These are phyloP conservation scores for Phenacoccus solenopsis DNA, from an alignment of 1,140 invertebrate genomes.

Conservation along the genomic window DNA sequence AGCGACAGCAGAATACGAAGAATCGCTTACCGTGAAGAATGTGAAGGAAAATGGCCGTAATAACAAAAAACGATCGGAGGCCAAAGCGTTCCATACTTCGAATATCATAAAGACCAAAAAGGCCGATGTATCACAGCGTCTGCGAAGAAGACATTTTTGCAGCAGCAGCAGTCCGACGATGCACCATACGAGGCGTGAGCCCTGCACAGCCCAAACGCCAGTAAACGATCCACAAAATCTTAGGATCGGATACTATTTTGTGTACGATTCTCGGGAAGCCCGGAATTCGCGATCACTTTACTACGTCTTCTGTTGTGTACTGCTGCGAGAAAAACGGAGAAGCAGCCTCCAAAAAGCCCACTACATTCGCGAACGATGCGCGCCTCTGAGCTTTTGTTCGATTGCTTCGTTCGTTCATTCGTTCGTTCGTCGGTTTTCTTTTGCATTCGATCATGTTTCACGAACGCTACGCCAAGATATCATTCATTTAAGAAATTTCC, in stretches of 20 bases:
- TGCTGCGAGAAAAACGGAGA: not conserved
- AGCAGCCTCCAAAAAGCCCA: constrained; percentile 6
- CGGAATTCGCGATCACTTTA: constrained; percentile 16
- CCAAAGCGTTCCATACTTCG: not conserved
- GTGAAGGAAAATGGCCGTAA: not conserved
- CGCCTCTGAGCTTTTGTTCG: not conserved
- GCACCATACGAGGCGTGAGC: not conserved
- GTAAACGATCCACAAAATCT: not conserved
- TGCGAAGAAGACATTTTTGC: not conserved
- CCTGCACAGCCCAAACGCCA: not conserved
- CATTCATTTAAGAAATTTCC: too few relatives aligned
- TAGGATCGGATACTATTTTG: not conserved
- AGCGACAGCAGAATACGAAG: not conserved
- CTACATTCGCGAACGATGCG: constrained; percentile 9
- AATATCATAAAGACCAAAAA: constrained; percentile 5
- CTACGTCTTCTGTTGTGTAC: not conserved
- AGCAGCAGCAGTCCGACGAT: not conserved
- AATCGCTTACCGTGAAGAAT: not conserved
- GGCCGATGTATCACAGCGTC: not conserved
- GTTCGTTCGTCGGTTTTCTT: not conserved
- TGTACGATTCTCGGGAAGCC: not conserved
- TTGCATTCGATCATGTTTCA: not conserved
- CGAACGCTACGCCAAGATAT: too few relatives aligned
- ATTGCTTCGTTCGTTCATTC: constrained; percentile 1
- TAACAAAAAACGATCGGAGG: not conserved